These are phyloP conservation scores for Petaurus breviceps DNA, from an alignment of 2,113 vertebrate species.

Conservation along the genomic window DNA sequence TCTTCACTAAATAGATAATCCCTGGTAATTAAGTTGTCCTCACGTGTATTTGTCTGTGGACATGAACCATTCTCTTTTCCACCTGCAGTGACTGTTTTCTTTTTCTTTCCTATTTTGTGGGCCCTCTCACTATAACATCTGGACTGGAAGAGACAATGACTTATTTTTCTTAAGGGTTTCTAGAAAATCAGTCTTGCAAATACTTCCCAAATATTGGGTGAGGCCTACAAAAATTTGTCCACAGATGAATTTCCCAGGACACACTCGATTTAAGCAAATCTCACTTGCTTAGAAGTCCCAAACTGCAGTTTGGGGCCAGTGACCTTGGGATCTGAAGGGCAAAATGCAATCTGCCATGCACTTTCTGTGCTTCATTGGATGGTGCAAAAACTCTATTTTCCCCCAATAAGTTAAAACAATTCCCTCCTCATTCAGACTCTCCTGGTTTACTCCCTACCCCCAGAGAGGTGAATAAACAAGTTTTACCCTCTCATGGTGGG, in stretches of 20 bases:
- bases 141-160: constrained; percentile 37
- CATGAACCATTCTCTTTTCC: constrained; percentile 24
- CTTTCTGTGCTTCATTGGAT: constrained; percentile 50
- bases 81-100: background rate
- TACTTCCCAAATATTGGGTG: constrained; percentile 54
- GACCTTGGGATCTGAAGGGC: constrained; percentile 53
- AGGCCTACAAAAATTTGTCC: constrained; percentile 29
- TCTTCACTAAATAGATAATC: constrained; percentile 7
- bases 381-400: constrained; percentile 9
- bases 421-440: constrained; percentile 42
- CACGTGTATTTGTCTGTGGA: background rate
- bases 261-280: constrained; percentile 26
- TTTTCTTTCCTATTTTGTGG: constrained; percentile 13
- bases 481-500: background rate
- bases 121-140: constrained; percentile 7
- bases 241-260: background rate
- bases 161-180: constrained; percentile 22
- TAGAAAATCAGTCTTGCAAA: constrained; percentile 28
- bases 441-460: background rate
- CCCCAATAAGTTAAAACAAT: constrained; percentile 20
- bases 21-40: constrained; percentile 21
- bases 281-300: constrained; percentile 10
- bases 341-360: constrained; percentile 62
- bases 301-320: constrained; percentile 34
- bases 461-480: background rate